Evolutionary conservation across 2,888 invertebrate species (phyloP), one percentile per base, ranked within the genome.

Genomic region (Mesopsocus fuscifrons): DNA sequence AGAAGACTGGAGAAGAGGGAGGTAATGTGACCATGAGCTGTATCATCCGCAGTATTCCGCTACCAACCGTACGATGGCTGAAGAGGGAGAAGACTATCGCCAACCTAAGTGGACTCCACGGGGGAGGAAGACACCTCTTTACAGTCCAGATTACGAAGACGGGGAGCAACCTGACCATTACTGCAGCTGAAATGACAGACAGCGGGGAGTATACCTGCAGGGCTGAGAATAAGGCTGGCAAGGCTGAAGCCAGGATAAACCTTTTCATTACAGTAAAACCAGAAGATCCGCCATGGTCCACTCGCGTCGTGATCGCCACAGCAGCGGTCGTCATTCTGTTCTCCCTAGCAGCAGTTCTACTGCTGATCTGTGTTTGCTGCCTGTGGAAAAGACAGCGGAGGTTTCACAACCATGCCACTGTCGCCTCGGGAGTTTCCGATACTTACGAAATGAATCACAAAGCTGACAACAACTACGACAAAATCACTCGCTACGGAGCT

Each of bases 141-240:
- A 64, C 76, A 51, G 67, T 78, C 48, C 72, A 72, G 53, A 67
- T 74, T 55, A 67, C 71, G 57, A 71, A 74, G 50, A 72, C 72
- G 53, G 72, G 72, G 43, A 80, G 78, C 57, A 77, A 77, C 59
- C 63, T 84, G 56, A 79, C 77, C 4, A 76, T 83, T 48, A 68
- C 74, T 52, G 69, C 75, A 22, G 75, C 74, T 5, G 80, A 80
- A 47, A 60, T 75, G 49, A 77, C 77, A 59, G 83, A 84, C 57
- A 72, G 79, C 31, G 83, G 82, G 33, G 66, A 71, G 40, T 84
- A 83, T 55, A 71, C 73, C 34, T 85, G 85, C 55, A 68, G 73
- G 43, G 83, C 83, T 1, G 81, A 83, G 58, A 84, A 83, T 56
- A 74, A 77, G 58, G 84, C 84, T 3, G 84, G 83, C 1, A 71